Percentiles rank a stretch among this genome's conserved stretches.
Evolutionary conservation across 1,140 invertebrate species (phyloP).

Genomic region (Drosophila asahinai): DNA sequence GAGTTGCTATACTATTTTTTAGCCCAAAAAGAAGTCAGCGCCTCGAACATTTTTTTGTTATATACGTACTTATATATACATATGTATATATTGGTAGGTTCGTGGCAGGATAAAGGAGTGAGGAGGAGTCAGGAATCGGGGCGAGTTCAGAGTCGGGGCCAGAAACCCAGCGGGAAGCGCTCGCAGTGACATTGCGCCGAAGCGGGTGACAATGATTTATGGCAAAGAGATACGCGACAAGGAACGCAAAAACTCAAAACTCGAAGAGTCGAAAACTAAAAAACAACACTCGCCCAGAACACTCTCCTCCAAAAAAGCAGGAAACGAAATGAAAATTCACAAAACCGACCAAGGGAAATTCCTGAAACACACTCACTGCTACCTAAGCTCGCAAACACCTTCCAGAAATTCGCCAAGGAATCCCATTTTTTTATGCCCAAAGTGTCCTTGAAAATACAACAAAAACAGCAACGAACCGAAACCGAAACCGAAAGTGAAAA

Average conservation of each 20-base stretch:
- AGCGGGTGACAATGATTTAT: conserved; percentile 85
- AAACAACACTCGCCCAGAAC: conserved; percentile 36
- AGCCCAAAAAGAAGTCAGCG: conserved; percentile 25
- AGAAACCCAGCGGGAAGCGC: conserved; percentile 77
- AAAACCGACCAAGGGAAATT: conserved; percentile 26
- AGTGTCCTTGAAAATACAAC: conserved; percentile 76
- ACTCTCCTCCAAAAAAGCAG: conserved; percentile 25
- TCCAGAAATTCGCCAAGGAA: conserved; percentile 32
- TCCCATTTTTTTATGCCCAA: conserved; percentile 56
- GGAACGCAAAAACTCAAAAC: conserved; percentile 72
- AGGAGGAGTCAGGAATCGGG: conserved; percentile 7
- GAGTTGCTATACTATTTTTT: conserved; percentile 19
- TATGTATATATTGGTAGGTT: conserved; percentile 35
- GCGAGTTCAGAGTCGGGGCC: conserved; percentile 38
- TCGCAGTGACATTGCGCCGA: conserved; percentile 82
- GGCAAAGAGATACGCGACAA: conserved; percentile 84
- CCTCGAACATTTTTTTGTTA: conserved; percentile 27
- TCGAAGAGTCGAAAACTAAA: conserved; percentile 55
- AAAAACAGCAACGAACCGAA: conserved; percentile 26
- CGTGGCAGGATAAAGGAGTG: conserved; percentile 29
- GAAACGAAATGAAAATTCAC: conserved; percentile 26
- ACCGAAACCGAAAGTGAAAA: conserved; percentile 63
- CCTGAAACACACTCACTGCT: conserved; percentile 17
- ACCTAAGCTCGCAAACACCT: conserved; percentile 55
- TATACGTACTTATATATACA: too few species aligned